phyloP scores from a whole-genome alignment of 2,888 invertebrate species.

The Yponomeuta malinellus region DNA sequence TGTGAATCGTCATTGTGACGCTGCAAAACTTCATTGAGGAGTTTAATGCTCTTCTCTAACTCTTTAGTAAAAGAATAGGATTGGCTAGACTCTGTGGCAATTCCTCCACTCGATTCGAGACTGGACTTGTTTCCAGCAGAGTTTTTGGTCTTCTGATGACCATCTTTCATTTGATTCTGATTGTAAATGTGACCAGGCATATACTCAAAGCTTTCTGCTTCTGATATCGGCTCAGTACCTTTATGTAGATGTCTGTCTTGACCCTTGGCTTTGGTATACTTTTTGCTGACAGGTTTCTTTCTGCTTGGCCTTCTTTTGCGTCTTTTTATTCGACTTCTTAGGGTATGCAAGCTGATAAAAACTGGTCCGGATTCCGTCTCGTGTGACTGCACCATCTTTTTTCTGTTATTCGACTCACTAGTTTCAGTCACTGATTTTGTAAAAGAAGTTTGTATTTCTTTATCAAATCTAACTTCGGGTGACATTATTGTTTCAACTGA shows the following conservation, averaged over 20 bases:
- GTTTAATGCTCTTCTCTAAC: slow-evolving; percentile 76
- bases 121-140: slow-evolving; percentile 59
- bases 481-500: slow-evolving; percentile 31
- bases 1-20: slow-evolving; percentile 75
- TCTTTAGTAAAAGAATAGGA: slow-evolving; percentile 72
- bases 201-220: slow-evolving; percentile 82
- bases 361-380: slow-evolving; percentile 38
- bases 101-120: slow-evolving; percentile 54
- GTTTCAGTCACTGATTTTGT: slow-evolving; percentile 31
- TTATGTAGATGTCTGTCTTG: slow-evolving; percentile 26
- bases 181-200: slow-evolving; percentile 76
- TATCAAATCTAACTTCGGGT: slow-evolving; percentile 40
- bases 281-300: slow-evolving; percentile 21
- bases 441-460: slow-evolving; percentile 59
- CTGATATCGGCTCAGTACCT: slow-evolving; percentile 60
- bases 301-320: slow-evolving; percentile 38
- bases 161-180: slow-evolving; percentile 53
- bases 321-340: slow-evolving; percentile 43
- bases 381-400: neutral
- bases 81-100: slow-evolving; percentile 63
- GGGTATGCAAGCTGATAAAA: slow-evolving; percentile 52
- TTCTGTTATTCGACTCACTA: slow-evolving; percentile 5
- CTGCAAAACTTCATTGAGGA: slow-evolving; percentile 76
- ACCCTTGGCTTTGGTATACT: neutral
- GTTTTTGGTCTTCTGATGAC: slow-evolving; percentile 32